Evolutionary conservation across 1,140 invertebrate genomes (phyloP), one percentile per base, ranked within the genome.

Genomic region (Pteromalus puparum): DNA sequence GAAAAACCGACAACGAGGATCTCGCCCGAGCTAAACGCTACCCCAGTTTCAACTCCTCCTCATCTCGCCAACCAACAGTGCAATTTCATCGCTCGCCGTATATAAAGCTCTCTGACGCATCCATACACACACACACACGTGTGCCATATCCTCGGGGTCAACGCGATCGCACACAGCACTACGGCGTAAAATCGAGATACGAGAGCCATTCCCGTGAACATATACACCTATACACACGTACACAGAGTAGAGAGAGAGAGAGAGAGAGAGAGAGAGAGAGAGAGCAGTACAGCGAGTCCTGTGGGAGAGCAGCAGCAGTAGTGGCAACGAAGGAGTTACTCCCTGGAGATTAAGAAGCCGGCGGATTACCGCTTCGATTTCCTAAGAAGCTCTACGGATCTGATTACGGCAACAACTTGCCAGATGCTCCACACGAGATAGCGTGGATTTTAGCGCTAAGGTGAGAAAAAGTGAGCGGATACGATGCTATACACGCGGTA

Each of bases 331-430:
- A 83, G 38, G 75, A 77, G 42, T 83, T 53, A 42, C 88, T 87
- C 85, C 86, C 68, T 38, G 24, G 84, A 83, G 86, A 88, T 88
- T 88, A 87, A 87, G 85, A 87, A 88, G 84, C 86, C 84, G 65
- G 68, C 76, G 86, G 88, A 88, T 88, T 88, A 88, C n/a, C 77
- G 83, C 72, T 87, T 87, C 85, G 87, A 88, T 89, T 89, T 86
- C 86, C 48, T 86, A 86, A 87, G 85, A 78, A 87, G 85, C 85
- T 87, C 84, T 79, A n/a, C 74, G 86, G 86, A 88, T 89, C 87
- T 86, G 87, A 87, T 88, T 89, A 89, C 88, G 77, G 84, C 84
- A 84, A 85, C 86, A 86, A 88, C 83, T 87, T 89, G 86, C 84
- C 81, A 83, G 83, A 80, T 81, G 67, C 46, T 28, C 34, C 53